Percentiles rank a stretch among this genome's conserved stretches.
These are phyloP conservation scores for Bombus turneri DNA, from an alignment of 1,140 invertebrate genomes.

Conservation along the genomic window DNA sequence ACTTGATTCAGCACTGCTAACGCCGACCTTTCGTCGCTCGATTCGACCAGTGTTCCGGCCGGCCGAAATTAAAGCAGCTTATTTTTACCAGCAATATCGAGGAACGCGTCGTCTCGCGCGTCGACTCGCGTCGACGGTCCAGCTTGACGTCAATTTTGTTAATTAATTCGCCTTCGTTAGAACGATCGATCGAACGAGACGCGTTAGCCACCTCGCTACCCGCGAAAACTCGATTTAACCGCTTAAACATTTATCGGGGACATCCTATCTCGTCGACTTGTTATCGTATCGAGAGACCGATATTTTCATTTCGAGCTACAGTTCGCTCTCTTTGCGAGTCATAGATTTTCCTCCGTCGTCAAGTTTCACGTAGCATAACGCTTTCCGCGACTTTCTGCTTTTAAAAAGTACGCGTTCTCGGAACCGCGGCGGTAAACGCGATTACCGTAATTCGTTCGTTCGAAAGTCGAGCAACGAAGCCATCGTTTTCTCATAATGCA, in stretches of 20 bases:
- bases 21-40: conserved; percentile 11
- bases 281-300: background rate
- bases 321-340: too few relatives aligned
- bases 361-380: too few relatives aligned
- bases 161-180: conserved; percentile 57
- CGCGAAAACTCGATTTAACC: conserved; percentile 1
- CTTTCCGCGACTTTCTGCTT: too few relatives aligned
- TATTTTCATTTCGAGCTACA: background rate
- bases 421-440: background rate
- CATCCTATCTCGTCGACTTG: background rate
- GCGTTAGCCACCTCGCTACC: background rate
- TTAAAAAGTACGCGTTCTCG: too few relatives aligned
- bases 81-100: conserved; percentile 57
- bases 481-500: background rate
- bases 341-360: accelerated
- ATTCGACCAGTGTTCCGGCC: conserved; percentile 11
- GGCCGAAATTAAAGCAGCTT: conserved; percentile 56
- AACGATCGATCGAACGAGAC: conserved; percentile 5
- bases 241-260: background rate
- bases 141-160: conserved; percentile 62
- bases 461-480: background rate
- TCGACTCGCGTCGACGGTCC: conserved; percentile 20
- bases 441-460: background rate
- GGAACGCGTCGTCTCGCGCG: conserved; percentile 12
- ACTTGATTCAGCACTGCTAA: conserved; percentile 6